Evolutionary conservation across 2,888 invertebrate species (phyloP).

Genomic region (Temnothorax rugatulus): DNA sequence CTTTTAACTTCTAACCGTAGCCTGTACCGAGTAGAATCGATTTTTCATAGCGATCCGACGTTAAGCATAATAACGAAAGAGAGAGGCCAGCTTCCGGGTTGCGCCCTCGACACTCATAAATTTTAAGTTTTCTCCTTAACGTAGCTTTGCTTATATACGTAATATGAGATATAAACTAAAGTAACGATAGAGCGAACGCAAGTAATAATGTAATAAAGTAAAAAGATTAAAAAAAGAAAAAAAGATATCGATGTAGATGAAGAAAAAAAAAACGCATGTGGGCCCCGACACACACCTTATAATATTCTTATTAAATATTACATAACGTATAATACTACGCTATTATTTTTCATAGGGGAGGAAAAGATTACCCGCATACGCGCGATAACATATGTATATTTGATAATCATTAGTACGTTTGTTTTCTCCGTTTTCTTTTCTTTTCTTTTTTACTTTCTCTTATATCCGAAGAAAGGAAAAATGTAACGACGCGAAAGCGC

Average conservation of each 20-base stretch:
- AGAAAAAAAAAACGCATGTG: constrained; percentile 74
- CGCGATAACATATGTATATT: constrained; percentile 67
- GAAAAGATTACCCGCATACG: constrained; percentile 71
- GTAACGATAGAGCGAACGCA: constrained; percentile 75
- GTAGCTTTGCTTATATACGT: constrained; percentile 77
- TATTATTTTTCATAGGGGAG: constrained; percentile 82
- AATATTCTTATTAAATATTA: constrained; percentile 84
- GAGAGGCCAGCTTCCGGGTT: constrained; percentile 56
- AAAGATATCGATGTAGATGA: constrained; percentile 82
- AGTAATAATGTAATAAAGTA: constrained; percentile 74
- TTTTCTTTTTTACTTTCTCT: constrained; percentile 50
- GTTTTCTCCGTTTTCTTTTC: constrained; percentile 54
- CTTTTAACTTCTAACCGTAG: constrained; percentile 60
- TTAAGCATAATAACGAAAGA: constrained; percentile 38
- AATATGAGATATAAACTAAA: constrained; percentile 75
- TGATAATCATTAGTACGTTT: constrained; percentile 72
- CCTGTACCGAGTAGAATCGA: constrained; percentile 51
- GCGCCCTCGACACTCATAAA: constrained; percentile 58
- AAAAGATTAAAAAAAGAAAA: constrained; percentile 74
- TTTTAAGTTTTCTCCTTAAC: constrained; percentile 74
- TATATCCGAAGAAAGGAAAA: constrained; percentile 58
- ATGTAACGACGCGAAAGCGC: constrained; percentile 57
- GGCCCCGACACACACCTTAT: constrained; percentile 81
- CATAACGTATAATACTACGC: constrained; percentile 84
- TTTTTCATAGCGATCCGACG: constrained; percentile 44